phyloP scores from a whole-genome alignment of 2,113 vertebrate genomes.

The Crotalus helleri region DNA sequence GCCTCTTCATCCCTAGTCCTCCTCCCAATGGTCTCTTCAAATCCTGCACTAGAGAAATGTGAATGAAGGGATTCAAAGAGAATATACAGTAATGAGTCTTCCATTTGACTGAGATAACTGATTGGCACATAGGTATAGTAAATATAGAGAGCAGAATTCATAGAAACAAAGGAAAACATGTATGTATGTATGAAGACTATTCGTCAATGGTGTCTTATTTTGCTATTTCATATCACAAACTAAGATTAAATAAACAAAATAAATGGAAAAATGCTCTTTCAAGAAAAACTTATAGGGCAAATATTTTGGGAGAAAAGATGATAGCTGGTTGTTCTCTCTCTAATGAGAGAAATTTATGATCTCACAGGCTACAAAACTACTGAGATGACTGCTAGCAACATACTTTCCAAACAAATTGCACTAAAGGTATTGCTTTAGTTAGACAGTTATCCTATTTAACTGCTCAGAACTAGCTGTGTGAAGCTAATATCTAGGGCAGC shows the following conservation, averaged over 20 bases:
- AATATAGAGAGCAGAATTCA: neutral
- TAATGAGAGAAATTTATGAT: neutral
- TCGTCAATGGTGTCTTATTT: neutral
- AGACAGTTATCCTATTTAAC: slow-evolving; percentile 39
- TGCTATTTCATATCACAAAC: neutral
- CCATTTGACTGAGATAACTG: neutral
- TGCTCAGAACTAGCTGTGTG: slow-evolving; percentile 20
- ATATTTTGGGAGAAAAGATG: neutral
- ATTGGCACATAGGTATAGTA: neutral
- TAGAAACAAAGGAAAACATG: neutral
- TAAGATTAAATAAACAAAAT: neutral
- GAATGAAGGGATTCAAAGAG: neutral
- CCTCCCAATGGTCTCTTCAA: neutral
- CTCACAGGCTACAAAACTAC: neutral
- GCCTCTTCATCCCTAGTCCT: neutral
- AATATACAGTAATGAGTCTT: neutral
- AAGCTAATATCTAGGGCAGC: neutral
- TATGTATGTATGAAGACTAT: neutral
- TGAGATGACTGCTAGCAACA: neutral
- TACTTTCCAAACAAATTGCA: slow-evolving; percentile 42
- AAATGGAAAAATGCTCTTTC: neutral
- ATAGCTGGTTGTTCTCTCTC: neutral
- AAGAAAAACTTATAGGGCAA: neutral
- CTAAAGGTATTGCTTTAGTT: slow-evolving; percentile 29
- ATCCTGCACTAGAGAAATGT: neutral